A percentile compares a stretch with the other conserved stretches of the same genome.
These are phyloP conservation scores for Sebastes steindachneri DNA, from an alignment of 2,797 vertebrate species.

Conservation along the genomic window DNA sequence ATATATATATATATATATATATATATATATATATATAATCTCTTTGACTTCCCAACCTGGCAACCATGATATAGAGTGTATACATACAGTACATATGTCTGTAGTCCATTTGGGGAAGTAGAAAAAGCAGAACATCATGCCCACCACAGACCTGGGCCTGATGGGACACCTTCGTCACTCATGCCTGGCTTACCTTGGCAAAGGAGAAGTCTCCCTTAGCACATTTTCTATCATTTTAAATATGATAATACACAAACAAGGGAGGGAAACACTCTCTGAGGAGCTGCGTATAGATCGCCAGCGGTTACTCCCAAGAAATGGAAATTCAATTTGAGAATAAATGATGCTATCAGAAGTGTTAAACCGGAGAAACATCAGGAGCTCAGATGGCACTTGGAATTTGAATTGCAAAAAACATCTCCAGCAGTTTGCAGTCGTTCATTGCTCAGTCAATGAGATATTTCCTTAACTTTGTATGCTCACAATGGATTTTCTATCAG, in stretches of 20 bases:
- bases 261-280: constrained; percentile 35
- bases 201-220: constrained; percentile 15
- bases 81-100: not conserved
- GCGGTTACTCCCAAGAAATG: constrained; percentile 49
- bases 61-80: not conserved
- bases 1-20: too few relatives aligned
- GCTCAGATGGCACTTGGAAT: constrained; percentile 50
- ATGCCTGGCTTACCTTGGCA: not conserved
- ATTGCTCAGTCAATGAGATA: constrained; percentile 15
- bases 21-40: not conserved
- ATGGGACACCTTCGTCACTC: not conserved
- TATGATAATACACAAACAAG: constrained; percentile 45
- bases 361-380: constrained; percentile 50
- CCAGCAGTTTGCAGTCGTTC: constrained; percentile 25
- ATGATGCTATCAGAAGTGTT: constrained; percentile 67
- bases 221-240: constrained; percentile 42
- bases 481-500: constrained; percentile 3
- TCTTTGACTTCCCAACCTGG: not conserved
- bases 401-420: constrained; percentile 52
- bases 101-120: not conserved
- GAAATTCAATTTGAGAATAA: constrained; percentile 68
- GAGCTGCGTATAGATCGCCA: constrained; percentile 55
- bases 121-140: not conserved
- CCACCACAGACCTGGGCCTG: not conserved
- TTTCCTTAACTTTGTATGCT: constrained; percentile 12